Evolutionary conservation across 2,888 invertebrate genomes (phyloP), one percentile per base, ranked within the genome.

Genomic region (Microdon myrmicae): DNA sequence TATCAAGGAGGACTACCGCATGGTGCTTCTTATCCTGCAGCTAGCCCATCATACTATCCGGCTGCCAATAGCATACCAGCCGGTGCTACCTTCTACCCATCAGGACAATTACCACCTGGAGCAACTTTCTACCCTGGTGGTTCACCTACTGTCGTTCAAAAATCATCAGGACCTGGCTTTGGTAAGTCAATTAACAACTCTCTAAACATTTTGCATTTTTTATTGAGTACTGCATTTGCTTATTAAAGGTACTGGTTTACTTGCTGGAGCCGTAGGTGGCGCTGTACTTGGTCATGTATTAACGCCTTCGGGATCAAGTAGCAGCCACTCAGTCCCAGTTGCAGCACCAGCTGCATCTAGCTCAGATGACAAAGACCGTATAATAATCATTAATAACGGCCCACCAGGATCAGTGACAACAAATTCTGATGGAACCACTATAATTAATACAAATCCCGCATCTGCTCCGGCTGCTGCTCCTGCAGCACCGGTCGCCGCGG

Each of bases 381-480:
- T 79, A n/a, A 77, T 79, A 3, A 79, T 79, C 9, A 77, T 78
- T 10, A 79, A 79, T 49, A 79, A 77, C 37, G 78, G 79, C 12
- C 77, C 77, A 8, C 78, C 77, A 0, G 75, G 76, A 4, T 75
- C 76, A 4, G 74, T 73, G 26, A 73, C 74, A 17, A 70, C 77
- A 1, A 67, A 69, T 35, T 72, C 45, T 37, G 72, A 68, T 58
- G 73, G 71, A 39, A 69, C 70, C 6, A 74, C 76, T 4, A 68
- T 73, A 13, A 69, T 71, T 41, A 69, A 70, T 34, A 70, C 48
- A 41, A 72, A 68, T 8, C 31, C 14, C 9, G 25, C 38, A 3
- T 68, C 68, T 4, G 16, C 48, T 19, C 16, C 61, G 44, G 14
- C 38, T 9, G 8, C 44, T 23, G 34, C 39, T n/a, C 9, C 34